Percentiles rank a stretch among this genome's conserved stretches.
Conservation (phyloP, 2,113 vertebrate species). For the Trematomus loennbergii region DNA sequence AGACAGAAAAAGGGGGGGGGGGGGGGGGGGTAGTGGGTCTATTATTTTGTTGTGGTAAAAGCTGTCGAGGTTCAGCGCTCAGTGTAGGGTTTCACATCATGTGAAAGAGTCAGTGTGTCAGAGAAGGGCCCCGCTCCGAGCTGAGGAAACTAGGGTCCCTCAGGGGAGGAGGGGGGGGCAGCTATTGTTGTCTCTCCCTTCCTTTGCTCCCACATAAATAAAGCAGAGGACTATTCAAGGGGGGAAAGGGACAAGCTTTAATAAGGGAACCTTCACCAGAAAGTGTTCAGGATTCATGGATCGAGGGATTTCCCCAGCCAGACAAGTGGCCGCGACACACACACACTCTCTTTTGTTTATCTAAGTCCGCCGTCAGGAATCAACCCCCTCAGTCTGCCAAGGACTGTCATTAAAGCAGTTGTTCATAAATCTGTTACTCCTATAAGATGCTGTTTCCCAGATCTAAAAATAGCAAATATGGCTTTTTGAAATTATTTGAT, state of each 20-base stretch:
- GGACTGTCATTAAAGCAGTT: slow-evolving; percentile 35
- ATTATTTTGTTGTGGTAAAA: slow-evolving; percentile 53
- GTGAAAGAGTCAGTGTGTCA: slow-evolving; percentile 68
- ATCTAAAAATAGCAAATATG: slow-evolving; percentile 41
- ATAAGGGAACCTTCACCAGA: slow-evolving; percentile 22
- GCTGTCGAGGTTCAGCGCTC: slow-evolving; percentile 28
- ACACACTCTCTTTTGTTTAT: slow-evolving; percentile 32
- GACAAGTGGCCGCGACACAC: slow-evolving; percentile 41
- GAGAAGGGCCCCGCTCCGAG: slow-evolving; percentile 12
- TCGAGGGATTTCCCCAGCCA: slow-evolving; percentile 41
- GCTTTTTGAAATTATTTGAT: slow-evolving; percentile 7
- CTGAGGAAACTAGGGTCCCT: slow-evolving; percentile 46
- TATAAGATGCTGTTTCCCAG: slow-evolving; percentile 6
- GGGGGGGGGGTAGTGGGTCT: background rate
- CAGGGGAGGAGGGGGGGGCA: background rate
- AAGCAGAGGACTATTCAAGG: background rate
- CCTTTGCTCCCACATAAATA: slow-evolving; percentile 49
- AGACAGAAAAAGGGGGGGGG: background rate
- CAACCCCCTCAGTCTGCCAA: slow-evolving; percentile 44
- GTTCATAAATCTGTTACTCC: slow-evolving; percentile 31
- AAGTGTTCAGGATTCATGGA: slow-evolving; percentile 26
- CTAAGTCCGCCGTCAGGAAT: slow-evolving; percentile 33
- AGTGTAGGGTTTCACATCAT: slow-evolving; percentile 56
- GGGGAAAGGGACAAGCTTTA: slow-evolving; percentile 11
- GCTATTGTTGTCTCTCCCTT: slow-evolving; percentile 38